Evolutionary conservation across 1,140 invertebrate species (phyloP), one percentile per base, ranked within the genome.

Genomic region (Drosophila kanapiae): DNA sequence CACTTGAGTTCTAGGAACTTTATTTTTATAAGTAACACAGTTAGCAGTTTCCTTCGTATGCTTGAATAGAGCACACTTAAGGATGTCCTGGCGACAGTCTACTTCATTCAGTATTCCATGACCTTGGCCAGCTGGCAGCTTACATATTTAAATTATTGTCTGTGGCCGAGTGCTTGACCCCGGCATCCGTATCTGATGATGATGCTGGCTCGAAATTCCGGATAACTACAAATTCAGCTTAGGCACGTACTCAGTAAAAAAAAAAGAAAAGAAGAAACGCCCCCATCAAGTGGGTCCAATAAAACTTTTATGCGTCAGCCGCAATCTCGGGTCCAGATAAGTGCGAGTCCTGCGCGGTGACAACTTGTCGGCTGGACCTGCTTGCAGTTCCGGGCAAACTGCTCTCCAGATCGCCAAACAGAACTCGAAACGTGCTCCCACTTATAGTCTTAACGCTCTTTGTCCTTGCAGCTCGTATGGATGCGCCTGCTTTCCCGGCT

Each of bases 401-500:
- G 40, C 43, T 37, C 16, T 47, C n/a, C 45, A 56, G 48, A 78
- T 58, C n/a, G 33, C 38, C 43, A 72, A 78, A 71, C 63, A 60
- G 42, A 63, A 74, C 69, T 77, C 27, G 49, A 62, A 71, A 72
- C 68, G 82, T 70, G 45, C 72, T 75, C 53, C 48, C 48, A 88
- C 53, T 56, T 38, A 54, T 38, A 27, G 27, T 35, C 35, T 10
- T 4, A 72, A 51, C 64, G 94, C 35, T n/a, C 33, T 14, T 38
- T 70, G 43, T 94, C 63, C 92, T 95, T 94, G 49, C 94, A 95
- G 95, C 80, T 94, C 94, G 13, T 95, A 95, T 80, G 94, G 93
- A 80, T 97, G 96, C 92, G 93, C 94, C 40, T 97, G 96, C 92
- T 97, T 97, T 91, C 93, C 95, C 61, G 95, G 95, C 48, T 97